Evolutionary conservation across 2,797 vertebrate genomes (phyloP).

Genomic region (Pipistrellus pipistrellus): DNA sequence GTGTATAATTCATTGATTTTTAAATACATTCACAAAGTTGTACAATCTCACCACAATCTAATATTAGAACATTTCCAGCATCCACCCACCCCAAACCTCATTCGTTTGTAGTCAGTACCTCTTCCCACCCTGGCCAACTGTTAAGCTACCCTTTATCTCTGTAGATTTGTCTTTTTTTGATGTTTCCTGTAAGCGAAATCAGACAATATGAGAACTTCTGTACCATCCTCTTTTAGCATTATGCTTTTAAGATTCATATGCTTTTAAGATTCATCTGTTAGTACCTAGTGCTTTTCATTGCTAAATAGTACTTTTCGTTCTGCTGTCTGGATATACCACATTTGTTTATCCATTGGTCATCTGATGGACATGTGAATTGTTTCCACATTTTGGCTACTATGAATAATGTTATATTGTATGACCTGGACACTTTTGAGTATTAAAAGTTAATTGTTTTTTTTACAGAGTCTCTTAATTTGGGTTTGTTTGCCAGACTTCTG

Average conservation of each 20-base stretch:
- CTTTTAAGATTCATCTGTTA: too few relatives aligned
- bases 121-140: background rate
- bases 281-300: background rate
- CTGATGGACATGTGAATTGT: background rate
- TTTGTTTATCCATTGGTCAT: background rate
- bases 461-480: background rate
- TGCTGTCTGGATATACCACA: background rate
- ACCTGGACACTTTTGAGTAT: background rate
- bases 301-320: background rate
- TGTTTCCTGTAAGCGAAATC: background rate
- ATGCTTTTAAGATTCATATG: background rate
- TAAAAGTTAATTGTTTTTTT: background rate
- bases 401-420: background rate
- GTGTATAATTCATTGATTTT: background rate
- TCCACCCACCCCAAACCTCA: background rate
- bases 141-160: background rate
- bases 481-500: background rate
- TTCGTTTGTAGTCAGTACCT: background rate
- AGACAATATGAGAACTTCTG: background rate
- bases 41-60: background rate
- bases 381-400: background rate
- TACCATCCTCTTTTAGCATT: background rate
- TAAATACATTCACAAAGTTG: background rate
- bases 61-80: background rate
- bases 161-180: background rate